Base-by-base conservation (phyloP, 2,797 vertebrate genomes). In the Spizella passerina region DNA sequence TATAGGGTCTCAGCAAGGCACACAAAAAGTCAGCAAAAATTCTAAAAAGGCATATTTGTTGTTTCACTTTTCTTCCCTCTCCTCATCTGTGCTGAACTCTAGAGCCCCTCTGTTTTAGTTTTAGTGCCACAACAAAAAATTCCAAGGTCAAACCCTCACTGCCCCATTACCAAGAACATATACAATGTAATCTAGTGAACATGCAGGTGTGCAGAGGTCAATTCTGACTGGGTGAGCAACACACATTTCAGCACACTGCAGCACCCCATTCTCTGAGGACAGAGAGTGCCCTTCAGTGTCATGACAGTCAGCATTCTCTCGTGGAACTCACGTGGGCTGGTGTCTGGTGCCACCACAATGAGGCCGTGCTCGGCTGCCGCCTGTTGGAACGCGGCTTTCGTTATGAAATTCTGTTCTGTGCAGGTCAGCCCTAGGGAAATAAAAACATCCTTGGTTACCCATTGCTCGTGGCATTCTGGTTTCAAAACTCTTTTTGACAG, bases 321-420 rank as follows among this genome's bases (percentile, higher is more conserved):
- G 52, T 8, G 41, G 77, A 30, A 98, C 98, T 98, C 95, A 99
- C 99, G 99, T 86, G 99, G 99, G 92, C 99, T 99, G 65, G 99
- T 99, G 94, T 99, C 99, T 7, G 99, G 99, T 2, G 98, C 98
- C 0, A 99, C 98, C 4, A 99, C 83, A 80, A 99, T 98, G 66
- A 99, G 97, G 81, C 99, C 98, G 4, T 99, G 98, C 52, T 99
- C 98, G 5, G 99, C 98, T 3, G 99, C 99, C 6, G 98, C 97
- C 71, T 98, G 98, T 46, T 99, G 99, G 82, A 98, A 98, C 27
- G 98, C 99, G 9, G 99, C 98, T 97, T 99, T 99, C 0, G 99
- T 99, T 97, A 99, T 99, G 94, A 99, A 99, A 95, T 99, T 99
- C 96, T 99, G 99, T 93, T 99, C 99, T 1, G 99, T 99, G 66